Base-by-base conservation (phyloP, 1,140 invertebrate genomes). In the Meloidogyne hapla region DNA sequence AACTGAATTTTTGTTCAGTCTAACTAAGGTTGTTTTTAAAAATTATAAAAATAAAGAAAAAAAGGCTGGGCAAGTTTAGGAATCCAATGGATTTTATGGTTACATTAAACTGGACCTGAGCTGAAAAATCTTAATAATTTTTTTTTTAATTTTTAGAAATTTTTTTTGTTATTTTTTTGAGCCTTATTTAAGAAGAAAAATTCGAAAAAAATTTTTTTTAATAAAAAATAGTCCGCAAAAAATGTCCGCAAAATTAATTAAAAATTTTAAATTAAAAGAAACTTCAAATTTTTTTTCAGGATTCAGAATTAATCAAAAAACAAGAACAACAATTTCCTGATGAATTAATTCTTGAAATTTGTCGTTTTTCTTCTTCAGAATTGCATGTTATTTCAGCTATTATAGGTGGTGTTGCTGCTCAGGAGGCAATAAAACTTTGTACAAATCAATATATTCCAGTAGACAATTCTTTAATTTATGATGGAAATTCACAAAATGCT, bases 391-490 rank as follows among this genome's bases (percentile, higher is more conserved):
- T 98, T n/a, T 94, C 95, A 33, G 92, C 95, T 10, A 95, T 95
- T 88, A 90, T 98, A 75, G 94, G 91, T 80, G 96, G 95, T 2
- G 92, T 94, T 86, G 92, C 92, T 56, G 94, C 95, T 15, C 96
- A 99, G 83, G 96, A 99, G 90, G 91, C 92, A 3, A 97, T 99
- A 74, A 99, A 99, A 90, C 89, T 99, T n/a, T 91, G 98, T 64
- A 99, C 96, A 1, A 91, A 91, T 83, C 96, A 99, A 89, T 99
- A 96, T 88, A 93, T 95, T 85, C 95, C 96, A 13, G 90, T 99
- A 56, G 92, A 97, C 88, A 97, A 98, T 88, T 94, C 93, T 1
- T 94, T 95, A 88, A 92, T 98, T 80, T 96, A 96, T 88, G 95
- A 98, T 74, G 81, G 72, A 21, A 77, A 82, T 66, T 94, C 93